Percentiles rank a stretch among this genome's conserved stretches.
Conservation (phyloP, 2,888 invertebrate species). For the Alsophila aescularia region DNA sequence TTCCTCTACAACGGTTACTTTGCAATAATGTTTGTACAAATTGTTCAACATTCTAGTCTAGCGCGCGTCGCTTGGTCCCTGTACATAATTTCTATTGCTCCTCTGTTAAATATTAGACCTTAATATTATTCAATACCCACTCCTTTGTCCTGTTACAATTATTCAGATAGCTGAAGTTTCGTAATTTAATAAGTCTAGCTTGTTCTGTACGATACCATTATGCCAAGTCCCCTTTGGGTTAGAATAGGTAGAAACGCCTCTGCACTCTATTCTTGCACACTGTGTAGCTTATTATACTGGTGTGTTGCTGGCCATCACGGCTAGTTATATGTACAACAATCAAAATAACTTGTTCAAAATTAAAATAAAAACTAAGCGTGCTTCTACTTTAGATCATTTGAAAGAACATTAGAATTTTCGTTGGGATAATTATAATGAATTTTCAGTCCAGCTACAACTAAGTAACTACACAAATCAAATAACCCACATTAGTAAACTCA, state of each 20-base stretch:
- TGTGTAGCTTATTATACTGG: too few relatives aligned
- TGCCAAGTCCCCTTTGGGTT: not conserved
- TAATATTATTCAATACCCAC: constrained; percentile 13
- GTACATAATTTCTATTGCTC: constrained; percentile 7
- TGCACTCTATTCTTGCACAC: not conserved
- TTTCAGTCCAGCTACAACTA: too few relatives aligned
- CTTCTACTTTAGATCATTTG: too few relatives aligned
- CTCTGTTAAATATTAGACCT: constrained; percentile 14
- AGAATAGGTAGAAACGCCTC: not conserved
- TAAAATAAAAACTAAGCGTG: too few relatives aligned
- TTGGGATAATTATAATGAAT: too few relatives aligned
- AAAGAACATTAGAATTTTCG: too few relatives aligned
- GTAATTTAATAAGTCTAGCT: constrained; percentile 3
- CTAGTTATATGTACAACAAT: too few relatives aligned
- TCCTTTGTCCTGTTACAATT: constrained; percentile 10
- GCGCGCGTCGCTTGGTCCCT: not conserved
- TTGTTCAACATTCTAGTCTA: constrained; percentile 45
- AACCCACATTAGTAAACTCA: too few relatives aligned
- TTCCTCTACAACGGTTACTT: constrained; percentile 38
- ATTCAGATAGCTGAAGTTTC: constrained; percentile 8
- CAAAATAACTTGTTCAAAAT: too few relatives aligned
- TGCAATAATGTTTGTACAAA: constrained; percentile 46
- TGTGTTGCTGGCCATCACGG: too few relatives aligned
- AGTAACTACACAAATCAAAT: too few relatives aligned
- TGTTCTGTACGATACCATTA: not conserved